Base-by-base conservation (phyloP, 2,113 vertebrate genomes). In the Deroptyus accipitrinus region DNA sequence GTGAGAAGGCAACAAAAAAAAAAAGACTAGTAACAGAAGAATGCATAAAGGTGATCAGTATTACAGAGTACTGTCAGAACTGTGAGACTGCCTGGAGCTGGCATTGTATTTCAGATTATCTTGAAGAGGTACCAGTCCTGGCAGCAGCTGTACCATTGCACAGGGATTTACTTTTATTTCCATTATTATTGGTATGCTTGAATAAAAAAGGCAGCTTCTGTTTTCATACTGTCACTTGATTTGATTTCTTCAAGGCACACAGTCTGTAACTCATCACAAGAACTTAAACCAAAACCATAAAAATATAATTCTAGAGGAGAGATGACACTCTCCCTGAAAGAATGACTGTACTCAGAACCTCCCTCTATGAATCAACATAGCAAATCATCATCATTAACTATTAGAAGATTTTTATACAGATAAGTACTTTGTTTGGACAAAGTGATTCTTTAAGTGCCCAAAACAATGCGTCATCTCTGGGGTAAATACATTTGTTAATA, bases 401-500 rank as follows among this genome's bases (percentile, higher is more conserved):
- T 4, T 39, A 17, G 4, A 25, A 9, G 4, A 42, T 64, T 20
- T 74, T 74, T 42, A 46, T 20, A 16, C 0, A 57, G 30, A 13
- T 2, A 37, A 74, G 23, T 17, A 63, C 7, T 69, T 39, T 59
- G 12, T 7, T 59, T 80, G 37, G 10, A 73, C 1, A 69, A 35
- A 59, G 3, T 0, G 1, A 74, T 52, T 44, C 25, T 46, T 57
- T 10, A 83, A 80, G 41, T 48, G 18, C 6, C 59, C 31, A 11
- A 66, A 66, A 33, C 11, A 72, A 16, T 11, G 5, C 0, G 0
- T 8, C 20, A 66, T 4, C 33, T 74, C 48, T 10, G 35, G 8
- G 3, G 11, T 33, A 57, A 55, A 3, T 57, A 11, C 6, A 39
- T 66, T 80, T 66, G 9, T 55, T 78, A 41, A 31, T 6, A 12